Base-by-base conservation (phyloP, 2,797 vertebrate species). In the Cheracebus regulus region DNA sequence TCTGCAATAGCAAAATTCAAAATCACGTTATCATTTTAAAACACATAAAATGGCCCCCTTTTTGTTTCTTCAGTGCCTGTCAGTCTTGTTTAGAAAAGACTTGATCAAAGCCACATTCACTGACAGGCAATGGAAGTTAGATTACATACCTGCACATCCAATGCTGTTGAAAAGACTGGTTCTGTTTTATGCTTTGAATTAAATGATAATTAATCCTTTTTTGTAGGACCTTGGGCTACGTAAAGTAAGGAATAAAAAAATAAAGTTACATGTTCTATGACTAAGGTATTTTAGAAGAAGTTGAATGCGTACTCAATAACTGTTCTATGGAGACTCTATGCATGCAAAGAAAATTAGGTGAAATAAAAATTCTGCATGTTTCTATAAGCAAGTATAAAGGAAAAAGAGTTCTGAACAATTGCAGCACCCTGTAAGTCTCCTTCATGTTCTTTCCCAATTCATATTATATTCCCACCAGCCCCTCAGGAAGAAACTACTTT, bases 1-100 rank as follows among this genome's bases (percentile, higher is more conserved):
- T 93, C 55, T 94, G 44, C 92, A 94, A 70, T 55, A 61, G 10
- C 19, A 85, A 88, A 88, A 88, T 84, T 87, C 17, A 90, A 97
- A 96, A 95, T 78, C 36, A 48, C 4, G 55, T 52, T 78, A 84
- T 87, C 7, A 46, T 78, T 88, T 50, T 73, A 81, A 96, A 67
- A 85, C 17, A 82, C n/a, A 88, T 44, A 67, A 88, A 50, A 87
- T 67, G 7, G 8, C 20, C 15, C 0, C 33, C 55, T 4, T 48
- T 58, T 28, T 36, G 80, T 50, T 76, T 12, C 55, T 48, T 72
- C 4, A 48, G 17, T 75, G 26, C 17, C 17, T 90, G 24, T 28
- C 46, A 50, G 17, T 57, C 14, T 33, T 70, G 15, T 26, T 95
- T 73, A 50, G 41, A 86, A 95, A 96, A 84, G 8, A 67, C 14